Evolutionary conservation across 2,888 invertebrate genomes (phyloP).

Genomic region (Lysandra coridon): DNA sequence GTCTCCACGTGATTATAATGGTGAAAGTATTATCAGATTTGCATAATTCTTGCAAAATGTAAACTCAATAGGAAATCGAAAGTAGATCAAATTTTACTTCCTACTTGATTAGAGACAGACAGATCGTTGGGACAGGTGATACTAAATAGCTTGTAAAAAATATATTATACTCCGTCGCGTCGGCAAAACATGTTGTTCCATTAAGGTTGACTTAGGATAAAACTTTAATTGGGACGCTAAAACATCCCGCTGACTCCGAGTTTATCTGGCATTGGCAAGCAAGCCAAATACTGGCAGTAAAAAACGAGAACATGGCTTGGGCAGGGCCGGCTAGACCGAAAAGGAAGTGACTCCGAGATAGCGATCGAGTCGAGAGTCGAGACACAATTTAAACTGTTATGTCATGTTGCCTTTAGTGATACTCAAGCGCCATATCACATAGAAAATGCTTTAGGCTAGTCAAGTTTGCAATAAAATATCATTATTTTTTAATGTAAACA

Average conservation of each 20-base stretch:
- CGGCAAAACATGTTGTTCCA: not conserved
- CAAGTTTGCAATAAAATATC: not conserved
- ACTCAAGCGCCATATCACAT: not conserved
- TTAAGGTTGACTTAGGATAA: not conserved
- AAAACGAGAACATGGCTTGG: conserved; percentile 37
- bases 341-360: conserved; percentile 38
- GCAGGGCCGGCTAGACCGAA: conserved; percentile 28
- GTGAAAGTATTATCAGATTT: too few species aligned
- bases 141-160: not conserved
- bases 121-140: too few species aligned
- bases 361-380: conserved; percentile 29
- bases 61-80: too few species aligned
- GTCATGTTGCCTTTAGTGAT: not conserved
- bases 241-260: not conserved
- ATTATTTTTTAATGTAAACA: too few species aligned
- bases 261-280: conserved; percentile 23
- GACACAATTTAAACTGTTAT: conserved; percentile 19
- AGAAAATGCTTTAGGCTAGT: not conserved
- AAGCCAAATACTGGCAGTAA: conserved; percentile 37
- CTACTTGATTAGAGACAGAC: too few species aligned
- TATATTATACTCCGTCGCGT: not conserved
- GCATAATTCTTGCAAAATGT: too few species aligned
- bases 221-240: conserved; percentile 24
- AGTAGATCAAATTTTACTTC: too few species aligned
- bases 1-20: too few species aligned